These are phyloP conservation scores for Plectrocnemia conspersa DNA, from an alignment of 1,140 invertebrate genomes.

Conservation along the genomic window DNA sequence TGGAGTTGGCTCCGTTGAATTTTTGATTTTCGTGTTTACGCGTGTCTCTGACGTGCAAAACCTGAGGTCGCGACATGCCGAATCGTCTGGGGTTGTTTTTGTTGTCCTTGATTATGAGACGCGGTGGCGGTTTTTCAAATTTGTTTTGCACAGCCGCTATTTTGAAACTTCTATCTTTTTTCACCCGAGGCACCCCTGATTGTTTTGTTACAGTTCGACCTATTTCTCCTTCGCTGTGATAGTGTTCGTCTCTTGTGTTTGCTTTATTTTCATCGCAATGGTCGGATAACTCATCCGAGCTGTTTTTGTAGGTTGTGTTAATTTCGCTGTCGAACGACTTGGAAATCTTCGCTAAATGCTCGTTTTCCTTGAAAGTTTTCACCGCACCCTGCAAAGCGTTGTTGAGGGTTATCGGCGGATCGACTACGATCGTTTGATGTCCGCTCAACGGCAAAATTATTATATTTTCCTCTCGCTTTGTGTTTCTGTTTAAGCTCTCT, in stretches of 20 bases:
- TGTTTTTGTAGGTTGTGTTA: not conserved
- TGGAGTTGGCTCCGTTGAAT: constrained; percentile 32
- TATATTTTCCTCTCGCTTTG: constrained; percentile 34
- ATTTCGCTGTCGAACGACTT: not conserved
- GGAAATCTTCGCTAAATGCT: constrained; percentile 15
- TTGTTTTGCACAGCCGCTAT: constrained; percentile 39
- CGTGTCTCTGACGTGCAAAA: constrained; percentile 52
- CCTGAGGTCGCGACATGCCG: constrained; percentile 55
- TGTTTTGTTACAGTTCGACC: not conserved
- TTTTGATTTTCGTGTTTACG: constrained; percentile 32
- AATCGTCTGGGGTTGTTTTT: constrained; percentile 30
- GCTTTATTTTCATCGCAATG: not conserved
- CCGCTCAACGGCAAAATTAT: constrained; percentile 49
- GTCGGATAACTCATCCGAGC: constrained; percentile 1
- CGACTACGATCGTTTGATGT: constrained; percentile 50
- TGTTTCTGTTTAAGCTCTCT: constrained; percentile 16
- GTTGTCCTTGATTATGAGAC: constrained; percentile 47
- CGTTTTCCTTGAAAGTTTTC: not conserved
- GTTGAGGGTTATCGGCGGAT: constrained; percentile 40
- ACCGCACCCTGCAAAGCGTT: constrained; percentile 5
- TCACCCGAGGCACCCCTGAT: constrained; percentile 39
- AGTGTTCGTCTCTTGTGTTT: not conserved
- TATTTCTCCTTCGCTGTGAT: constrained; percentile 17
- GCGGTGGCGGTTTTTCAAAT: constrained; percentile 44
- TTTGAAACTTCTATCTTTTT: constrained; percentile 42